Percentiles rank a stretch among this genome's conserved stretches.
Conservation (phyloP, 2,888 invertebrate genomes). For the Andrena fulva region DNA sequence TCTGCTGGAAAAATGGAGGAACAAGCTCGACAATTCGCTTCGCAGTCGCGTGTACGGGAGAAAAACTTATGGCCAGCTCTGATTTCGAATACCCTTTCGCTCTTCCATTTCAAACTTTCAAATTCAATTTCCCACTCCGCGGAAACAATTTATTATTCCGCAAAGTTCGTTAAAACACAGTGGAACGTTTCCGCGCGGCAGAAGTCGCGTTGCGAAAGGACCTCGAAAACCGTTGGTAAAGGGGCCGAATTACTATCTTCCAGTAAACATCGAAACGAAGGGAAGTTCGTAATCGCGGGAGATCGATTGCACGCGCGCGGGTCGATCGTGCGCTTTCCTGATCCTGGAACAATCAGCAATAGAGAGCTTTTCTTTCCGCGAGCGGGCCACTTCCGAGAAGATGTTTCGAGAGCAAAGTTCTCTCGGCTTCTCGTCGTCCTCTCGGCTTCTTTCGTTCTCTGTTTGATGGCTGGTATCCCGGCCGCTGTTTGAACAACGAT, state of each 20-base stretch:
- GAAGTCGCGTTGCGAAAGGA: conserved; percentile 3
- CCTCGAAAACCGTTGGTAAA: background rate
- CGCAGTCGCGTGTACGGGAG: background rate
- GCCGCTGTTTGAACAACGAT: conserved; percentile 41
- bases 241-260: background rate
- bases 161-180: background rate
- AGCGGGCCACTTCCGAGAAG: conserved; percentile 38
- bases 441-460: conserved; percentile 15
- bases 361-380: conserved; percentile 38
- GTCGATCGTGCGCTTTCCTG: conserved; percentile 6
- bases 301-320: conserved; percentile 32
- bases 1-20: background rate
- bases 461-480: conserved; percentile 21
- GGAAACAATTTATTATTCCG: background rate
- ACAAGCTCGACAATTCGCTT: background rate
- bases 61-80: background rate
- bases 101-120: background rate
- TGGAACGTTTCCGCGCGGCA: background rate
- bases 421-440: conserved; percentile 17
- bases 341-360: conserved; percentile 1
- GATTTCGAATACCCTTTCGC: background rate
- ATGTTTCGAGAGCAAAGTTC: conserved; percentile 36
- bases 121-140: background rate
- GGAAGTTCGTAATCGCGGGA: background rate
- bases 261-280: conserved; percentile 22